These are phyloP conservation scores for Cryptomyrus ogoouensis DNA, from an alignment of 2,113 vertebrate species.

Conservation along the genomic window DNA sequence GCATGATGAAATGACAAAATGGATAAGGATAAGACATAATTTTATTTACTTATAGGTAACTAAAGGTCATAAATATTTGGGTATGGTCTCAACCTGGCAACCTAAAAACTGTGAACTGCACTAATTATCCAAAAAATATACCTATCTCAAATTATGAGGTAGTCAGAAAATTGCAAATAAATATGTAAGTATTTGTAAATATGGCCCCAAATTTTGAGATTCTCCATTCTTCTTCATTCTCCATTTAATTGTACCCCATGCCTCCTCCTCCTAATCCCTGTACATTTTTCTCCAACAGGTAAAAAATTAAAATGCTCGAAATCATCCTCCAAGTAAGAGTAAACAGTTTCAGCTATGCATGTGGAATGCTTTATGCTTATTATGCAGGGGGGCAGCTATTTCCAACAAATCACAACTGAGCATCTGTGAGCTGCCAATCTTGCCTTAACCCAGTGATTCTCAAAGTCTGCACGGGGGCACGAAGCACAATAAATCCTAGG, in stretches of 20 bases:
- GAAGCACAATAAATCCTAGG: too few relatives aligned
- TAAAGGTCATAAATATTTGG: neutral
- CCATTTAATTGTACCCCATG: neutral
- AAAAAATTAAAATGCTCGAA: slow-evolving; percentile 71
- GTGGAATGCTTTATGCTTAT: slow-evolving; percentile 50
- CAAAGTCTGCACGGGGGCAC: too few relatives aligned
- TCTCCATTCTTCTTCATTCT: neutral
- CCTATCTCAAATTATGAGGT: neutral
- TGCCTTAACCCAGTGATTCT: neutral
- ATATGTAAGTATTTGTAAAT: neutral
- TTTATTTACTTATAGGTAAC: neutral
- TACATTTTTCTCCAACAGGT: slow-evolving; percentile 61
- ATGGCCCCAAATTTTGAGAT: neutral
- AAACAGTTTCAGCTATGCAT: slow-evolving; percentile 52
- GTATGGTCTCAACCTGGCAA: neutral
- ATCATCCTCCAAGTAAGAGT: slow-evolving; percentile 68
- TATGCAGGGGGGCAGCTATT: neutral
- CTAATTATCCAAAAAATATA: neutral
- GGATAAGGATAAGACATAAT: neutral
- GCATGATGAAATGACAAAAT: neutral
- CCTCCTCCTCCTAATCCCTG: slow-evolving; percentile 31
- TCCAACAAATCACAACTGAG: neutral
- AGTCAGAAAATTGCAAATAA: neutral
- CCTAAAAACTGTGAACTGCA: neutral
- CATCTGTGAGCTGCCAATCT: neutral